Evolutionary conservation across 2,888 invertebrate species (phyloP).

Genomic region (Ornithoptera priamus): DNA sequence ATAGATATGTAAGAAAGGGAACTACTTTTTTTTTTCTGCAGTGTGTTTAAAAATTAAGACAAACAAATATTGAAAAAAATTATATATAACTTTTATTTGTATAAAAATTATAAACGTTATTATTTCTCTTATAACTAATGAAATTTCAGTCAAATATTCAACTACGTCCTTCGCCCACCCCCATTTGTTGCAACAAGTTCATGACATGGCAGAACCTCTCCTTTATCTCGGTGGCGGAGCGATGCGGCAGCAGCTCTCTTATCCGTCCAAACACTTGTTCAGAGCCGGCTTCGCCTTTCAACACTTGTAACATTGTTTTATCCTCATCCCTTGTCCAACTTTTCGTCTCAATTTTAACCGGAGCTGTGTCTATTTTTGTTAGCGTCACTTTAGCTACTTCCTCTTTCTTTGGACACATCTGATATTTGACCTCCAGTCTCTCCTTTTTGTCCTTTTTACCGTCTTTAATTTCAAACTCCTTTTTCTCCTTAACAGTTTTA

Average conservation of each 20-base stretch:
- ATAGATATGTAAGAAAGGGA: too few species aligned
- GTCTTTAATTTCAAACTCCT: conserved; percentile 41
- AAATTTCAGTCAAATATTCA: conserved; percentile 42
- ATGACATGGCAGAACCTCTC: conserved; percentile 82
- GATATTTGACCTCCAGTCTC: conserved; percentile 38
- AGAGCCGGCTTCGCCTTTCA: conserved; percentile 84
- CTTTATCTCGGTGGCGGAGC: conserved; percentile 80
- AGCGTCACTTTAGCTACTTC: conserved; percentile 39
- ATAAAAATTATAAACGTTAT: conserved; percentile 67
- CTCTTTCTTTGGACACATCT: conserved; percentile 23
- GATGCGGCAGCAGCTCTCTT: conserved; percentile 74
- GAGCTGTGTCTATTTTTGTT: conserved; percentile 32
- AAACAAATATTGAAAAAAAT: conserved; percentile 14
- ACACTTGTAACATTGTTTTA: conserved; percentile 87
- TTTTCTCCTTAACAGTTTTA: conserved; percentile 42
- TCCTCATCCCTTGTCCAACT: conserved; percentile 91
- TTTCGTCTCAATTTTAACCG: conserved; percentile 42
- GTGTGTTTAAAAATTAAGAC: too few species aligned
- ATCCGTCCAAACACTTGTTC: conserved; percentile 83
- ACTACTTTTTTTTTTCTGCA: too few species aligned
- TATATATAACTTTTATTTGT: conserved; percentile 53
- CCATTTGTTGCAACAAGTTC: conserved; percentile 82
- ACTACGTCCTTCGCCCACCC: conserved; percentile 69
- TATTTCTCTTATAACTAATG: conserved; percentile 46
- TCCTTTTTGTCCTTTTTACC: conserved; percentile 53